Evolutionary conservation across 1,140 invertebrate species (phyloP), one percentile per base, ranked within the genome.

Genomic region (Choristoneura fumiferana): DNA sequence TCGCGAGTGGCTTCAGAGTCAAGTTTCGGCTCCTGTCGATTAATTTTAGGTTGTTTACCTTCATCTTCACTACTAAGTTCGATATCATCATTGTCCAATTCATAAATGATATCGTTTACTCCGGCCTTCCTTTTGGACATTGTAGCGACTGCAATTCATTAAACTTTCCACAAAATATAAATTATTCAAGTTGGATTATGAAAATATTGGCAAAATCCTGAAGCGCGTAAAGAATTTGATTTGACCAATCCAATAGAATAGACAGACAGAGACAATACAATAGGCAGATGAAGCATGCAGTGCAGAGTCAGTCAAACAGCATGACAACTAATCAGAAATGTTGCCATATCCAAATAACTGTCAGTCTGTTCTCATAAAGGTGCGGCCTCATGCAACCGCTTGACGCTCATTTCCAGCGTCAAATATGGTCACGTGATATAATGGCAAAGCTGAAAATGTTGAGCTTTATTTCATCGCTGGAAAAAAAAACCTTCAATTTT

Each of bases 41-140:
- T 68, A 39, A 76, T 75, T 80, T 84, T 89, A 13, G 77, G 55
- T 60, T 75, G 67, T 56, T 71, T 81, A 66, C 62, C 69, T 64
- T 87, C 84, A 57, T 87, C 84, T 6, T 87, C 84, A 56, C 82
- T 88, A 53, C 86, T 89, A 38, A 73, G 69, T 63, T 75, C 78
- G 34, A 89, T 74, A 58, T 89, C 87, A 56, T 87, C 86, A 67
- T 84, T 88, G 43, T 89, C 85, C 60, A 90, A 77, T 76, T 90
- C 87, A 71, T 83, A 90, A 69, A 90, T 89, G 12, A 89, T 89
- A 76, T 87, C 78, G 40, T 85, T 84, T 13, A 88, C 73, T 35
- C 62, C 79, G 9, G 70, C 72, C 73, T 84, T 89, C 58, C 86
- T 69, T 78, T 85, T 89, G 2, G 87, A 71, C 86, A 89, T 81